Percentiles rank a stretch among this genome's conserved stretches.
Conservation (phyloP, 1,140 invertebrate species). For the Odontomachus brunneus region DNA sequence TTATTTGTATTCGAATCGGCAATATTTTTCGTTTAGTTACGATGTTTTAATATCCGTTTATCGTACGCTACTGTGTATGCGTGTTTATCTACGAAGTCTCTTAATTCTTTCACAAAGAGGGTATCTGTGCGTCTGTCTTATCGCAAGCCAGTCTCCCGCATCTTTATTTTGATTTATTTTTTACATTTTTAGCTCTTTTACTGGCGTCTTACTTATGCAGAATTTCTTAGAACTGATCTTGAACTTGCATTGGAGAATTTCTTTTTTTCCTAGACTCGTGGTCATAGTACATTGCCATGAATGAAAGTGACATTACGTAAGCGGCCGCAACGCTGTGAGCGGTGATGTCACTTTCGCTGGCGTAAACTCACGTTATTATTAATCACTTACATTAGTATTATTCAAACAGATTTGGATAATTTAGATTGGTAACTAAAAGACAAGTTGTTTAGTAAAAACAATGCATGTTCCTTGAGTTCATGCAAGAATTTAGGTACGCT, state of each 20-base stretch:
- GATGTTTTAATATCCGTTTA: not conserved
- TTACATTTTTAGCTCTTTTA: not conserved
- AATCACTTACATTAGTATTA: not conserved
- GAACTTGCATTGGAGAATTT: not conserved
- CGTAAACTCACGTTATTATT: not conserved
- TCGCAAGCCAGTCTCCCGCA: not conserved
- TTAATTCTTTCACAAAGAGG: not conserved
- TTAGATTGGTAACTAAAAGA: not conserved
- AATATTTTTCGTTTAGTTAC: constrained; percentile 22
- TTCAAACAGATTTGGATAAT: not conserved
- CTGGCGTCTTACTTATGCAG: too few species aligned
- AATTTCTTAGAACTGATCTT: not conserved
- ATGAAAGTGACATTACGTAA: constrained; percentile 68
- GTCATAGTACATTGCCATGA: constrained; percentile 29
- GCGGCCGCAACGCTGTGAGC: constrained; percentile 4
- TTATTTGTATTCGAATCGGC: constrained; percentile 26
- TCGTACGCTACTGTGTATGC: not conserved
- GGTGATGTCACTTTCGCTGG: constrained; percentile 53
- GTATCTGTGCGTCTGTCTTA: not conserved
- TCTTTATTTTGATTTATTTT: not conserved
- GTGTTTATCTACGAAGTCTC: not conserved
- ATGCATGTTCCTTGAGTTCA: not conserved
- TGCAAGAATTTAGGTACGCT: not conserved
- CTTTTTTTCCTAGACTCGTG: not conserved
- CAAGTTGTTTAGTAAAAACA: not conserved